Conservation (phyloP, 2,797 vertebrate species). For the Myripristis jacobus region DNA sequence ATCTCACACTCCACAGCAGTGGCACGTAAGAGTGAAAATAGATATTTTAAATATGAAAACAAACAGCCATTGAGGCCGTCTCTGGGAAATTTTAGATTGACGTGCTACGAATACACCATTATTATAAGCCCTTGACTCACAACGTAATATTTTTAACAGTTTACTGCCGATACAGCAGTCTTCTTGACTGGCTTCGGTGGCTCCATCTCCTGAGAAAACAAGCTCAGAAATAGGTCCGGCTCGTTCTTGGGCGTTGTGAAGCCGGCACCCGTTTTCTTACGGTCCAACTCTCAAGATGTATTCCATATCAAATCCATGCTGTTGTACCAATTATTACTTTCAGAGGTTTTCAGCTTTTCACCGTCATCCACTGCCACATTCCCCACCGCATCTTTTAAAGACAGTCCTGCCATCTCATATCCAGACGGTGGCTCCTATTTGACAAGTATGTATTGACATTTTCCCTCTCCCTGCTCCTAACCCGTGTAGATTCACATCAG, state of each 20-base stretch:
- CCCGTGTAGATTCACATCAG: conserved; percentile 14
- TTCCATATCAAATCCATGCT: background rate
- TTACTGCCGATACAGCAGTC: background rate
- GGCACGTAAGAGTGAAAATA: conserved; percentile 16
- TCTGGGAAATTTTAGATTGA: conserved; percentile 5
- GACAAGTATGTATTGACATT: conserved; percentile 32
- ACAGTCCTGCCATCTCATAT: conserved; percentile 1
- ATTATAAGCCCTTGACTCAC: conserved; percentile 9
- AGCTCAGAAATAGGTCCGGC: background rate
- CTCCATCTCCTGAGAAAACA: background rate
- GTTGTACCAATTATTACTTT: conserved; percentile 25
- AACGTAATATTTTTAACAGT: too few relatives aligned
- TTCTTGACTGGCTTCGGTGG: conserved; percentile 1
- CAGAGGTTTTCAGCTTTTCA: conserved; percentile 17
- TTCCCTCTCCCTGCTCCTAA: conserved; percentile 17
- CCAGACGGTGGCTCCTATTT: conserved; percentile 1
- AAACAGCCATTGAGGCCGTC: background rate
- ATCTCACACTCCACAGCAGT: background rate
- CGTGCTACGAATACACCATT: conserved; percentile 22
- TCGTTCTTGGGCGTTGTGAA: background rate
- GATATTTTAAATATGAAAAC: conserved; percentile 27
- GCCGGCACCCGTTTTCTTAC: background rate
- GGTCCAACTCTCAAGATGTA: background rate
- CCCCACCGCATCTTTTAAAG: background rate
- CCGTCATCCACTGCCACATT: background rate